Conservation (phyloP, 2,113 vertebrate species). For the Boulengeromyrus knoepffleri region DNA sequence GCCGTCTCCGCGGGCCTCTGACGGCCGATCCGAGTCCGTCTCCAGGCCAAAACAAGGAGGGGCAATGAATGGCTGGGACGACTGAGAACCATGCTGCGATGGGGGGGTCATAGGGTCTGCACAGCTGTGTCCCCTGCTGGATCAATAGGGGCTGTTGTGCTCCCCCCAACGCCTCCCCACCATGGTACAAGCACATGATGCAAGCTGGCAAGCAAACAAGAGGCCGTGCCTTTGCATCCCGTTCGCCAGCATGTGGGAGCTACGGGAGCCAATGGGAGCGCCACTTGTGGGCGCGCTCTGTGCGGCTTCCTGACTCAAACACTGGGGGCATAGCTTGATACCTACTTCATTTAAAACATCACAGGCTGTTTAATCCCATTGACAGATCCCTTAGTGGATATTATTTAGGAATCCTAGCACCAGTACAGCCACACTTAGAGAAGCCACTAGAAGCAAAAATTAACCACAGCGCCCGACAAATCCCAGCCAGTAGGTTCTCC, state of each 20-base stretch:
- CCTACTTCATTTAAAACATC: background rate
- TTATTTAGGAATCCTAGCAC: background rate
- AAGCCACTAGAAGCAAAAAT: background rate
- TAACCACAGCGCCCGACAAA: background rate
- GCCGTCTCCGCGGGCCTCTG: background rate
- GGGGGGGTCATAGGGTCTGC: background rate
- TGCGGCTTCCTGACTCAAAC: background rate
- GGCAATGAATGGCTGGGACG: background rate
- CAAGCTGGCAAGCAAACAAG: background rate
- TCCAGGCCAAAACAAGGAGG: background rate
- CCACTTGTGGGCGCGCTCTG: background rate
- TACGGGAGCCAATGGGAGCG: background rate
- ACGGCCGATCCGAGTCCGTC: background rate
- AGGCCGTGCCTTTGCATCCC: background rate
- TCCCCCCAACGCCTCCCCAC: background rate
- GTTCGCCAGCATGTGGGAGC: background rate
- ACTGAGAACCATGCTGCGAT: background rate
- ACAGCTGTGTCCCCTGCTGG: background rate
- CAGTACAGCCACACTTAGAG: background rate
- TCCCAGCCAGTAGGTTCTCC: background rate
- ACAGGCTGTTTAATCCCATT: background rate
- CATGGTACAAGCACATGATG: background rate
- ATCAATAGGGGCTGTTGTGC: slow-evolving; percentile 25
- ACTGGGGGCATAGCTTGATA: background rate
- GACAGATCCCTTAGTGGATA: background rate